Base-by-base conservation (phyloP, 2,888 invertebrate genomes). In the Drosophila monieri region DNA sequence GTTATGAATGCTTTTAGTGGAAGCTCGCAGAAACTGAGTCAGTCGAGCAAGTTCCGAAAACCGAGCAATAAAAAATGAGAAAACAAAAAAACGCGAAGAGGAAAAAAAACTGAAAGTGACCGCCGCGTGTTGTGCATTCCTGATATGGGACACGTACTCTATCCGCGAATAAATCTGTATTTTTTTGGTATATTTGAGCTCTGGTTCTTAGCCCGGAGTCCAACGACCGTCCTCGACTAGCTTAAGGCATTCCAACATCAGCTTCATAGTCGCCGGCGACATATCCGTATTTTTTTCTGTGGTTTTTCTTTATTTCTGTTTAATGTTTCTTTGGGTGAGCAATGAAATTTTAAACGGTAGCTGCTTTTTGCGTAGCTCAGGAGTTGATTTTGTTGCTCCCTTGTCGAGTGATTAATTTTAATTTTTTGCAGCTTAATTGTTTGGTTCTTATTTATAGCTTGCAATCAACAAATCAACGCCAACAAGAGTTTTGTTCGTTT, bases 151-250 rank as follows among this genome's bases (percentile, higher is more conserved):
- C 61, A 69, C 69, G 64, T 72, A 61, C 49, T 49, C 37, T 52
- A 27, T 58, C 23, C 46, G 41, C 37, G 3, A n/a, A 37, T 58
- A 35, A 14, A 47, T 35, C 39, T 53, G 44, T 58, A 39, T 57
- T 39, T 68, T 25, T 35, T 37, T 39, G 39, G 37, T 27, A 39
- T 25, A n/a, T 25, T 39, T 52, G 15, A 15, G 35, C 18, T 54
- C 48, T 48, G 46, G 37, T 56, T 47, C 41, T 37, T 57, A 15
- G 46, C 27, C 39, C 30, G 65, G 69, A 67, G 86, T 73, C 84
- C 83, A 84, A 86, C 72, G 84, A 84, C 88, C 84, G 88, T 88
- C 84, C 84, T 84, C 86, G 84, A 68, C 55, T 57, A 59, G 41
- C 60, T 62, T 60, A 64, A 47, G 62, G 52, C 66, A 76, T 76